Evolutionary conservation across 1,140 invertebrate genomes (phyloP).

Genomic region (Bombus cullumanus): DNA sequence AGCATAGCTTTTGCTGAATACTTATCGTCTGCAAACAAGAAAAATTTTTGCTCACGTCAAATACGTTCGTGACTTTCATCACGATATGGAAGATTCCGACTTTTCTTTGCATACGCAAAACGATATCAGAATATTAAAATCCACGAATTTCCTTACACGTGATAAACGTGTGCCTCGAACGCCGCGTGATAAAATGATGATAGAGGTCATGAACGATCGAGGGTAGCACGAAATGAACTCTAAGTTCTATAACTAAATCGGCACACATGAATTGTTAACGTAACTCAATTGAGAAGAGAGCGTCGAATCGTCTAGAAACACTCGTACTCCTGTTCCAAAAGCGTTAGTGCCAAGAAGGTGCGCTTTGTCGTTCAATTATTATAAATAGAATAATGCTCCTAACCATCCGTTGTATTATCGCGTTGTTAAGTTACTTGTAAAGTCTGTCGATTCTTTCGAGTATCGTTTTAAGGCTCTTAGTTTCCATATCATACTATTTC

Average conservation of each 20-base stretch:
- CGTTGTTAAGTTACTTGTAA: background rate
- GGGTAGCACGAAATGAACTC: constrained; percentile 13
- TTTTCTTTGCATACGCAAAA: background rate
- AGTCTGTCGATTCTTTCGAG: background rate
- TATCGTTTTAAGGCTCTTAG: background rate
- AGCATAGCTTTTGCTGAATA: background rate
- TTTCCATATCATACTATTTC: background rate
- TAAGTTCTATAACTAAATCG: constrained; percentile 5
- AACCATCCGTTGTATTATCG: constrained; percentile 19
- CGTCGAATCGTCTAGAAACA: constrained; percentile 40
- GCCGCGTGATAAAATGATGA: constrained; percentile 29
- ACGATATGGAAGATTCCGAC: background rate
- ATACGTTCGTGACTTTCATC: too few species aligned
- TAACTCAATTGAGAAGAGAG: constrained; percentile 41
- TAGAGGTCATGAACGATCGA: constrained; percentile 42
- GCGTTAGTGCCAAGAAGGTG: constrained; percentile 30
- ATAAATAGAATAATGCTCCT: constrained; percentile 47
- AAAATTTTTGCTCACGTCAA: background rate
- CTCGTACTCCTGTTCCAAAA: constrained; percentile 12
- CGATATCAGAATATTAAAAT: background rate
- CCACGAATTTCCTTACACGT: constrained; percentile 38
- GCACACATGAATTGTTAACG: constrained; percentile 4
- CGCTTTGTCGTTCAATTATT: constrained; percentile 23
- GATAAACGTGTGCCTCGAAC: constrained; percentile 25
- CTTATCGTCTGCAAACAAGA: background rate